Base-by-base conservation (phyloP, 2,888 invertebrate species). In the Strigamia maritima region DNA sequence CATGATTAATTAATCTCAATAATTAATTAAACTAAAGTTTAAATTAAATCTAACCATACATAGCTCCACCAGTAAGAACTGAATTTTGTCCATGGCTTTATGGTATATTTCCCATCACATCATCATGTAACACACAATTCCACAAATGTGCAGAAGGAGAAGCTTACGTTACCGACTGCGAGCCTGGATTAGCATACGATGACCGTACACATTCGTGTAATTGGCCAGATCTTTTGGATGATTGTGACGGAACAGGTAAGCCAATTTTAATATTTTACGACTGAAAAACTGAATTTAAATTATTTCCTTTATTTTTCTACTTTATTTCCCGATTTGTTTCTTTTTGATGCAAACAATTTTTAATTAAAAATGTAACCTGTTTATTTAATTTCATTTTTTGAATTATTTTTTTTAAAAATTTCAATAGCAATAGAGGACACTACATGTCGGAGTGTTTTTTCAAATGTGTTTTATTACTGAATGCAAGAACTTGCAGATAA, bases 171-270 rank as follows among this genome's bases (percentile, higher is more conserved):
- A 83, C 81, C 82, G 91, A 93, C 14, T 96, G 95, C 86, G 94
- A 93, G 78, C 91, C 94, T 0, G 96, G 96, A 1, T 88, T 96
- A 80, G 95, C 92, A 19, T 96, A 95, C 86, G 95, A 96, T 83
- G 92, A 93, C 77, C 91, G 92, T 83, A 94, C 90, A 80, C 95
- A 96, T 85, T 91, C 92, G 77, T 96, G 96, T 89, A 95, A 95
- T 86, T 96, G 96, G 96, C 95, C 96, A 8, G 96, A 96, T 88
- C 91, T 94, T 80, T 89, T 96, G 65, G 91, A 90, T n/a, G 91
- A 90, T n/a, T 96, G 96, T 87, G 94, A 94, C 86, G 94, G 95
- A 81, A 95, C 95, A 90, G 93, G 93, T 93, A 87, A 82, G 77
- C 35, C 22, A 35, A n/a, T 44, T 44, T 44, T 35, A 35, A 35